Evolutionary conservation across 2,888 invertebrate species (phyloP).

Genomic region (Artemia sinica): DNA sequence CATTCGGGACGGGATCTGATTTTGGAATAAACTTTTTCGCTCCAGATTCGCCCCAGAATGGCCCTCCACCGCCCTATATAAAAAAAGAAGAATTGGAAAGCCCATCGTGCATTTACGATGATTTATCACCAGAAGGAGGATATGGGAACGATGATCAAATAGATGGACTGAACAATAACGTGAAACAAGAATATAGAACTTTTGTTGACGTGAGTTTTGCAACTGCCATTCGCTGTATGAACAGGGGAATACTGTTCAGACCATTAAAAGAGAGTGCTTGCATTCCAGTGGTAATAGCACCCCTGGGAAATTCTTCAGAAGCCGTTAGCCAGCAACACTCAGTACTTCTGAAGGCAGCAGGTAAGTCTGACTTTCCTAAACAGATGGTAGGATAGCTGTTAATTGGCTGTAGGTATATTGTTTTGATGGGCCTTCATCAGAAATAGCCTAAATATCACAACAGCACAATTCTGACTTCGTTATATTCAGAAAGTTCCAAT

Average conservation of each 20-base stretch:
- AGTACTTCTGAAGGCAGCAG: neutral
- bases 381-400: no score
- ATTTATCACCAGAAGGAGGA: neutral
- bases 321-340: neutral
- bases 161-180: constrained; percentile 12
- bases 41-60: constrained; percentile 32
- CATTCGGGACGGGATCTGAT: constrained; percentile 55
- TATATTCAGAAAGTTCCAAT: no score
- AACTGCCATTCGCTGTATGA: constrained; percentile 12
- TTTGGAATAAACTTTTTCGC: constrained; percentile 67
- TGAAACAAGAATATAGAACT: constrained; percentile 10
- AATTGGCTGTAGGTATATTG: no score
- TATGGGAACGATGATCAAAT: neutral
- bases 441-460: no score
- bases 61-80: constrained; percentile 36
- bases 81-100: constrained; percentile 24
- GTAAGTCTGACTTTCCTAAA: neutral
- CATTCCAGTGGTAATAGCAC: neutral
- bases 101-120: constrained; percentile 16
- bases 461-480: no score
- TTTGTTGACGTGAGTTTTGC: neutral
- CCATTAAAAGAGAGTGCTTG: neutral
- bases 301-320: constrained; percentile 2
- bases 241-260: neutral
- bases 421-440: no score